Conservation (phyloP, 2,888 invertebrate species). For the Leptinotarsa rubiginosa region DNA sequence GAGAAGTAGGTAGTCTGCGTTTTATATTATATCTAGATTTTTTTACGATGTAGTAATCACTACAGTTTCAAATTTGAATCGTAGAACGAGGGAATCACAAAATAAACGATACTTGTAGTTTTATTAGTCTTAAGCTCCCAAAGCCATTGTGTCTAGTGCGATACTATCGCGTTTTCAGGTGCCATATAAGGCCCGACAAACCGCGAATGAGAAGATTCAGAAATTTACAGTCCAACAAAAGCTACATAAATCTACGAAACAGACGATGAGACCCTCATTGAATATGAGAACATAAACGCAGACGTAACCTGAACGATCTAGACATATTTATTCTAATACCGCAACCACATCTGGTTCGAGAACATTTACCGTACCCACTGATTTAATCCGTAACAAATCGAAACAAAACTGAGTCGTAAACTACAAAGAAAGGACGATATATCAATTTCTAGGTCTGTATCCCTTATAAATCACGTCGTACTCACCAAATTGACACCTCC, state of each 20-base stretch:
- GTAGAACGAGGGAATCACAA: too few species aligned
- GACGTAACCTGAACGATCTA: constrained; percentile 45
- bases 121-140: neutral
- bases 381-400: constrained; percentile 55
- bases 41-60: too few species aligned
- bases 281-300: constrained; percentile 40
- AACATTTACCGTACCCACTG: constrained; percentile 48
- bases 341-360: constrained; percentile 46
- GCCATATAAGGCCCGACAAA: constrained; percentile 13
- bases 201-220: constrained; percentile 9
- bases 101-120: neutral
- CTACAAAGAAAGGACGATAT: constrained; percentile 52
- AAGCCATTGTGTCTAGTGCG: constrained; percentile 4
- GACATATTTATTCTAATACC: constrained; percentile 51
- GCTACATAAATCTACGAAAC: constrained; percentile 36
- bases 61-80: too few species aligned
- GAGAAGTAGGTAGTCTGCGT: too few species aligned
- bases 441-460: constrained; percentile 54
- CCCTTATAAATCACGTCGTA: constrained; percentile 55
- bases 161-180: constrained; percentile 1
- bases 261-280: constrained; percentile 32
- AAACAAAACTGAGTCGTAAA: constrained; percentile 54
- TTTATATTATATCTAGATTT: too few species aligned
- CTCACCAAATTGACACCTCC: constrained; percentile 57
- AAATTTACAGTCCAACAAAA: constrained; percentile 31